A percentile compares a stretch with the other conserved stretches of the same genome.
These are phyloP conservation scores for Aproaerema taeniolella DNA, from an alignment of 2,888 invertebrate genomes.

Conservation along the genomic window DNA sequence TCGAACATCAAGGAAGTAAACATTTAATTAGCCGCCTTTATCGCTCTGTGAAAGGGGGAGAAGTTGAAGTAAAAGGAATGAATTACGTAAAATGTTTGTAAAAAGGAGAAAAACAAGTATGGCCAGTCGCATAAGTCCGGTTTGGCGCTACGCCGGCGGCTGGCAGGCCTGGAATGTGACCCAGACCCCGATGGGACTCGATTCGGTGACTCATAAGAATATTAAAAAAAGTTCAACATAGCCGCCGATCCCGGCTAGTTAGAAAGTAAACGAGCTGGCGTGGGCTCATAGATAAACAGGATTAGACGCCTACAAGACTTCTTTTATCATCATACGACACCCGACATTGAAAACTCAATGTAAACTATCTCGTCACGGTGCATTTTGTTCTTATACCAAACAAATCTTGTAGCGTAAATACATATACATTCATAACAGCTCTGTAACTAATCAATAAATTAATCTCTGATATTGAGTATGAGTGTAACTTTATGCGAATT, in stretches of 20 bases:
- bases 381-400: no score
- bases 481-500: no score
- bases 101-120: constrained; percentile 34
- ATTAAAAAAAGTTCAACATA: constrained; percentile 33
- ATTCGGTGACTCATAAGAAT: constrained; percentile 58
- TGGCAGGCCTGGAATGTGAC: constrained; percentile 62
- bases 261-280: constrained; percentile 50
- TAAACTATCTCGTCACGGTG: constrained; percentile 14
- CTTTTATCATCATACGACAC: constrained; percentile 33
- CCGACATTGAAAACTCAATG: constrained; percentile 29
- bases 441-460: no score
- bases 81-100: constrained; percentile 40
- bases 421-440: no score
- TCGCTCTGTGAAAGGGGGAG: constrained; percentile 1
- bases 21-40: constrained; percentile 5
- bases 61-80: constrained; percentile 15
- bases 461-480: no score
- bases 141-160: constrained; percentile 37
- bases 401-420: no score
- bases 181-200: constrained; percentile 62
- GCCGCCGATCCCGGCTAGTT: constrained; percentile 41
- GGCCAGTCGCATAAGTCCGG: constrained; percentile 39
- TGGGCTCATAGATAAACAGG: constrained; percentile 62
- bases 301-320: constrained; percentile 45
- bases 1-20: background rate